Percentiles rank a stretch among this genome's conserved stretches.
Conservation (phyloP, 2,888 invertebrate genomes). For the Ariolimax columbianus region DNA sequence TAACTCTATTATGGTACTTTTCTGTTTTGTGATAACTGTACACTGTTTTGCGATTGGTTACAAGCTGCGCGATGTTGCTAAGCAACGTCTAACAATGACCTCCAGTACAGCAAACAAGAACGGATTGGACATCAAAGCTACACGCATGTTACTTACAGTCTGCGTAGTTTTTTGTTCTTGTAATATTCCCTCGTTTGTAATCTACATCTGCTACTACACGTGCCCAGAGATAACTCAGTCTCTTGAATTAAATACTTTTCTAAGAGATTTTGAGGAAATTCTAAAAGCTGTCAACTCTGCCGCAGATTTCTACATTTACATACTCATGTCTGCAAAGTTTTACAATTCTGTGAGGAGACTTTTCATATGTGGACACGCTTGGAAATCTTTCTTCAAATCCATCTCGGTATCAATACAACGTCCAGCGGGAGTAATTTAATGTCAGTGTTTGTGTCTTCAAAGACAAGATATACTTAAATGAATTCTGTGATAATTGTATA, state of each 20-base stretch:
- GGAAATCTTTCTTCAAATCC: too few relatives aligned
- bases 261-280: not conserved
- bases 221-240: not conserved
- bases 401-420: too few relatives aligned
- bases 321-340: constrained; percentile 3
- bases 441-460: too few relatives aligned
- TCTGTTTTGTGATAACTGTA: not conserved
- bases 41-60: not conserved
- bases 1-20: not conserved
- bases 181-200: not conserved
- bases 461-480: too few relatives aligned
- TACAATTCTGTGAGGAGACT: not conserved
- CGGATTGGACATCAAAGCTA: not conserved
- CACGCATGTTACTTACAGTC: not conserved
- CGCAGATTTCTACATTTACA: constrained; percentile 10
- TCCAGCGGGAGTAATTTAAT: too few relatives aligned
- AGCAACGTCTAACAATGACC: not conserved
- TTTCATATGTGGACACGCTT: not conserved
- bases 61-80: not conserved
- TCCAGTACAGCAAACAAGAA: not conserved
- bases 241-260: not conserved
- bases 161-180: not conserved
- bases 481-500: too few relatives aligned
- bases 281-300: not conserved
- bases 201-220: not conserved